Percentiles rank a stretch among this genome's conserved stretches.
phyloP scores from a whole-genome alignment of 64 coral and sea anemone genomes.

The Montipora sp. region DNA sequence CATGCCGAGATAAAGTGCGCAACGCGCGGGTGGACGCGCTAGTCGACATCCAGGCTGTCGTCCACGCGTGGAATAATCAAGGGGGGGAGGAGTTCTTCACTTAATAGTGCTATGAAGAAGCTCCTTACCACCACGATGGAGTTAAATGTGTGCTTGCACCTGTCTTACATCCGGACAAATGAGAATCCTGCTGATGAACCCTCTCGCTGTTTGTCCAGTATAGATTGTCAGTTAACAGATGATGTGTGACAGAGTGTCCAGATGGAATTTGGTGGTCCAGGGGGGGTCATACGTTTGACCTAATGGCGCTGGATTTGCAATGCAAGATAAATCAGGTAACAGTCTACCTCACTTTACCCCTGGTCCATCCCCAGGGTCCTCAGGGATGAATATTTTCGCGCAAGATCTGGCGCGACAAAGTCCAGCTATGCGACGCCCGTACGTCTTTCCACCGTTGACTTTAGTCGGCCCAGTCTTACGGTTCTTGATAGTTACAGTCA shows the following conservation, averaged over 20 bases:
- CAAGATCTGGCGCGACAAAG: neutral
- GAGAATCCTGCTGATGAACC: neutral
- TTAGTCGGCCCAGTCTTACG: constrained; percentile 12
- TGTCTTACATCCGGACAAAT: neutral
- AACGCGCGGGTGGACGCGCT: neutral
- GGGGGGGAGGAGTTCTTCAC: neutral
- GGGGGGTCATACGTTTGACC: no score
- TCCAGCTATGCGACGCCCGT: neutral
- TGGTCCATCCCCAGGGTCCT: neutral
- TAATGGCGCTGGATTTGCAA: no score
- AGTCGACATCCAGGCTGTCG: constrained; percentile 60
- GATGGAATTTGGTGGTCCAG: no score
- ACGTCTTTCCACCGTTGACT: constrained; percentile 15
- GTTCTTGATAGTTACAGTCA: neutral
- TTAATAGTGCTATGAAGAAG: constrained; percentile 6
- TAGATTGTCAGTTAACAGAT: neutral
- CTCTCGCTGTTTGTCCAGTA: neutral
- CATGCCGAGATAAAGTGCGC: neutral
- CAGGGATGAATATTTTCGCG: neutral
- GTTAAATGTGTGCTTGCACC: neutral
- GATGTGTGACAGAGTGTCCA: no score
- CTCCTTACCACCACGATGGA: neutral
- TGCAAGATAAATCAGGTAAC: neutral
- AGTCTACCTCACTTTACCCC: neutral
- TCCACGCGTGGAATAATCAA: constrained; percentile 39